Base-by-base conservation (phyloP, 2,113 vertebrate genomes). In the Callithrix jacchus region DNA sequence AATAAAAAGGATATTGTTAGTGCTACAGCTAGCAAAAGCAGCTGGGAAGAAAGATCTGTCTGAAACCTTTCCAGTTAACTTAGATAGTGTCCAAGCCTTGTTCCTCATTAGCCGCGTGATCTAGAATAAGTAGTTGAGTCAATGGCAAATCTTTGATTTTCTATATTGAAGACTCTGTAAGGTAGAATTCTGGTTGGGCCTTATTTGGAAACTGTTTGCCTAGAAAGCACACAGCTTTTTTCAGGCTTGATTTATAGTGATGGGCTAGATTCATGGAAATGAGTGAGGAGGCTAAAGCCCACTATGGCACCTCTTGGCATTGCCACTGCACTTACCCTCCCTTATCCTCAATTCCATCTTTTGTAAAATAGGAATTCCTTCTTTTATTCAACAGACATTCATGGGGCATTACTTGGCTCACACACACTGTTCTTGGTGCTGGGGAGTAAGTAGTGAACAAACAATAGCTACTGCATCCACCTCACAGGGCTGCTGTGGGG, bases 371-470 rank as follows among this genome's bases (percentile, higher is more conserved):
- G 3, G 61, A 71, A 88, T 61, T 77, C 10, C 56, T 88, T 79
- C n/a, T 80, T 91, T 93, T 58, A 79, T 84, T 93, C 40, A 47
- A 92, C 32, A 52, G 71, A 54, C 77, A 73, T 80, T 54, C 80
- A 56, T 54, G 12, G 70, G 91, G 45, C 8, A 20, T 71, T 70
- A n/a, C 37, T 95, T 37, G 12, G 23, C 16, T 52, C 35, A 42
- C 70, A 95, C 68, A 73, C 27, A 27, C 42, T 79, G 5, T 82
- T 89, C 68, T 58, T 35, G 25, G 45, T 64, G 64, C 45, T 89
- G 3, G 14, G 8, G 81, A 84, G 80, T 79, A 94, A 92, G n/a
- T 32, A 89, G 32, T 49, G n/a, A 93, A 76, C 52, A 70, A 66
- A 82, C 5, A 85, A n/a, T 49, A 87, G 35, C 68, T 68, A 30